phyloP scores from a whole-genome alignment of 2,888 invertebrate genomes.

The Cephus pulcher region DNA sequence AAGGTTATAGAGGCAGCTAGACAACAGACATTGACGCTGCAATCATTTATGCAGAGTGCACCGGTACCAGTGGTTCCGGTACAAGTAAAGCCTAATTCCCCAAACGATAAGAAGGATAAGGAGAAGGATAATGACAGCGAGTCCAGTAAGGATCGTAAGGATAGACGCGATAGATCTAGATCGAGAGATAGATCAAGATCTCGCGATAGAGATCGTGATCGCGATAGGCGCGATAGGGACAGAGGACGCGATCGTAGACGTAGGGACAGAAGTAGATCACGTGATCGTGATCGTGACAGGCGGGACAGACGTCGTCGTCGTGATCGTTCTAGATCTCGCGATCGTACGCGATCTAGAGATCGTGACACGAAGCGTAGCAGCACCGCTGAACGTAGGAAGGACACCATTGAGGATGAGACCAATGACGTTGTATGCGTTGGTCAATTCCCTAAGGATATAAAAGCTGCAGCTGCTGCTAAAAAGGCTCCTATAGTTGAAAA shows the following conservation, averaged over 20 bases:
- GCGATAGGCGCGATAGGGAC: conserved; percentile 60
- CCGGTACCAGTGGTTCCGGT: conserved; percentile 57
- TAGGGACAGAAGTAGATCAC: conserved; percentile 66
- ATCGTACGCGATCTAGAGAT: conserved; percentile 70
- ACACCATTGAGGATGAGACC: conserved; percentile 42
- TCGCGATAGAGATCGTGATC: conserved; percentile 52
- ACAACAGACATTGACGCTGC: conserved; percentile 73
- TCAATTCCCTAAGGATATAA: conserved; percentile 59
- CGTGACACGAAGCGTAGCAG: conserved; percentile 62
- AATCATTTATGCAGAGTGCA: conserved; percentile 71
- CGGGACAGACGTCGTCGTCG: conserved; percentile 68
- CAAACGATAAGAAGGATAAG: conserved; percentile 38
- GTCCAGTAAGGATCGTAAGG: conserved; percentile 66
- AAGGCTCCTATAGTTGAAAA: conserved; percentile 43
- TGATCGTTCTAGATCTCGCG: conserved; percentile 70
- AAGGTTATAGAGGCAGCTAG: conserved; percentile 95
- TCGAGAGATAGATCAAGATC: conserved; percentile 59
- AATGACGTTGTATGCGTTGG: conserved; percentile 62
- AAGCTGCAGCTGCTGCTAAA: conserved; percentile 14
- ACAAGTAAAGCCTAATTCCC: conserved; percentile 46
- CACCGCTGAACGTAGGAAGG: conserved; percentile 41
- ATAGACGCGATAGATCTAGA: conserved; percentile 68
- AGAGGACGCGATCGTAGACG: conserved; percentile 67
- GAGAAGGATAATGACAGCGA: conserved; percentile 53
- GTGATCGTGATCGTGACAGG: conserved; percentile 70